Evolutionary conservation across 2,888 invertebrate species (phyloP).

Genomic region (Folsomia candida): DNA sequence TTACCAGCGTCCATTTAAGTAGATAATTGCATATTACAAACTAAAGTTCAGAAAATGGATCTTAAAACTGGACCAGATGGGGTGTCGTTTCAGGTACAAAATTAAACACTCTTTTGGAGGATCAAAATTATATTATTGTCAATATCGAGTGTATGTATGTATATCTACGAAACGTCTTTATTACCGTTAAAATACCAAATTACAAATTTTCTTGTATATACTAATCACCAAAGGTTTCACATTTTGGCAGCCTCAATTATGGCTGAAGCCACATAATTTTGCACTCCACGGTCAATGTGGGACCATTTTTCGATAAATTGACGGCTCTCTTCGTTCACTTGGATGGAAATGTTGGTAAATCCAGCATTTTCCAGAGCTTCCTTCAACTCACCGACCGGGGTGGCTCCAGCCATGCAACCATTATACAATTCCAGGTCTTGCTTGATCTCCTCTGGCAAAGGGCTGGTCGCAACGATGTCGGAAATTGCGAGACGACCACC

Average conservation of each 20-base stretch:
- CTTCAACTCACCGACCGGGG: conserved; percentile 25
- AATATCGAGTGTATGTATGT: no score
- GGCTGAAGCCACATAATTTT: conserved; percentile 40
- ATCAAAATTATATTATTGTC: no score
- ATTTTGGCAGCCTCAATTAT: conserved; percentile 38
- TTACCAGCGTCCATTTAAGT: no score
- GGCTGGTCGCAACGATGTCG: conserved; percentile 32
- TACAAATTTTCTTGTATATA: no score
- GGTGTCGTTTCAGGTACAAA: no score
- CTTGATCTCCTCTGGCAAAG: conserved; percentile 28
- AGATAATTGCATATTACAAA: no score
- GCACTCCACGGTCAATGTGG: conserved; percentile 27
- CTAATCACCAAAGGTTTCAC: no score
- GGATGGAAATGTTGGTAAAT: conserved; percentile 26
- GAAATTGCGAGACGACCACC: conserved; percentile 36
- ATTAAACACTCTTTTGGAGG: no score
- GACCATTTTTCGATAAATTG: conserved; percentile 42
- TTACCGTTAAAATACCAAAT: no score
- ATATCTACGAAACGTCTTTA: no score
- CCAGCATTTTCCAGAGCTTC: conserved; percentile 27
- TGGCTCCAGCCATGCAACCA: conserved; percentile 42
- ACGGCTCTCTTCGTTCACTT: conserved; percentile 38
- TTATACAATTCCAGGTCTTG: conserved; percentile 27
- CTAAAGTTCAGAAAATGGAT: no score
- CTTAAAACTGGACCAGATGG: no score